Base-by-base conservation (phyloP, 2,888 invertebrate species). In the Anthrax anthrax region DNA sequence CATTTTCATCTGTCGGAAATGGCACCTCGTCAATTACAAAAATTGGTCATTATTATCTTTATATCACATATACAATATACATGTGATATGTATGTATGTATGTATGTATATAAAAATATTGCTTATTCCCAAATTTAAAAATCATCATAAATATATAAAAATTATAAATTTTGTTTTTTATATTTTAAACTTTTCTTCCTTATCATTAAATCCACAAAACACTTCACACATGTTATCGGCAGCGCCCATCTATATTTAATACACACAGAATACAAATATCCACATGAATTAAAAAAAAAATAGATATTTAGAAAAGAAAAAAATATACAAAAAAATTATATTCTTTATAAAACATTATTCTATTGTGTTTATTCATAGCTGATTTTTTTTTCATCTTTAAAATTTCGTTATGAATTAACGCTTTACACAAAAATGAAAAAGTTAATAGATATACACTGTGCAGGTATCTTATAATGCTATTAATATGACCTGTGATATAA, bases 221-320 rank as follows among this genome's bases (percentile, higher is more conserved):
- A 50, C 46, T 50, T 50, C 50, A 46, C 50, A 50, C 50, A 50
- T 50, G 50, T 42, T 50, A 50, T 47, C 50, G 42, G 44, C 39
- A 49, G 44, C 49, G 49, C 44, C 47, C 44, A 36, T 36, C 36
- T 14, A 34, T 34, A n/a, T n/a, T n/a, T n/a, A n/a, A n/a, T n/a
- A n/a, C n/a, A 34, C 23, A 23, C 23, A 23, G 8, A 23, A 4
- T 23, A n/a, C 5, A 32, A 32, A 9, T 32, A 32, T 32, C 1
- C 9, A 32, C 3, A 12, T 12, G 12, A 12, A 32, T 12, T 12
- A 12, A 32, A 32, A 32, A 9, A 32, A 12, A 3, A 32, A 32
- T n/a, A n/a, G n/a, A n/a, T n/a, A n/a, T n/a, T n/a, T n/a, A n/a
- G n/a, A n/a, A n/a, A n/a, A 32, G 12, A 32, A 32, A 32, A 32